Conservation (phyloP, 2,797 vertebrate genomes). For the Erithacus rubecula region DNA sequence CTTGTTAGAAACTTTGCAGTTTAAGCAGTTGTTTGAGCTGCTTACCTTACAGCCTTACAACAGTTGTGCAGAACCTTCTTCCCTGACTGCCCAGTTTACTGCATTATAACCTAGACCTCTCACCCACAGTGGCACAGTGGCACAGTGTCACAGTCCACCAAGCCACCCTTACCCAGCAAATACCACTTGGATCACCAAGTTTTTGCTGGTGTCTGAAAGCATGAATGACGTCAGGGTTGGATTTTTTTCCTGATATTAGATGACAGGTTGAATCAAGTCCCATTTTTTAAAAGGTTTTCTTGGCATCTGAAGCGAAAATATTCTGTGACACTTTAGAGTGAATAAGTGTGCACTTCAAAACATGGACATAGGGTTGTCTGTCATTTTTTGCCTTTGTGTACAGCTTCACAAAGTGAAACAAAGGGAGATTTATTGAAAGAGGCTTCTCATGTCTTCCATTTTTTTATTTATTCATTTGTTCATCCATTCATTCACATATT, state of each 20-base stretch:
- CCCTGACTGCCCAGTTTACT: not conserved
- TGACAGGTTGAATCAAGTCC: slow-evolving; percentile 36
- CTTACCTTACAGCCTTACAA: not conserved
- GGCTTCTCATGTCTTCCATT: not conserved
- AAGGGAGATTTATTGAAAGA: slow-evolving; percentile 37
- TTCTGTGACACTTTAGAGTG: slow-evolving; percentile 45
- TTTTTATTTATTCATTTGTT: not conserved
- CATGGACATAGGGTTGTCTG: not conserved
- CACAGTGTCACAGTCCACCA: not conserved
- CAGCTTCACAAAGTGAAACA: slow-evolving; percentile 28
- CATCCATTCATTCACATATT: not conserved
- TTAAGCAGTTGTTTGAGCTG: not conserved
- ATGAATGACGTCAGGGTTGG: not conserved
- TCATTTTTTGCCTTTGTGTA: not conserved
- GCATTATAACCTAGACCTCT: not conserved
- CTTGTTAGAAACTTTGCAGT: not conserved
- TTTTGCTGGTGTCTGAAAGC: not conserved
- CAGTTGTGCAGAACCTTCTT: not conserved
- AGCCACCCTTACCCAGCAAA: not conserved
- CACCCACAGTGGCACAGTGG: not conserved
- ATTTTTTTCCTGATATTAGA: not conserved
- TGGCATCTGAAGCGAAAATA: slow-evolving; percentile 46
- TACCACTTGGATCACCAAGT: not conserved
- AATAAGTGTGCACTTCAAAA: slow-evolving; percentile 43
- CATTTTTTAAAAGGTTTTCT: slow-evolving; percentile 40